Evolutionary conservation across 2,888 invertebrate species (phyloP), one percentile per base, ranked within the genome.

Genomic region (Metalampra italica): DNA sequence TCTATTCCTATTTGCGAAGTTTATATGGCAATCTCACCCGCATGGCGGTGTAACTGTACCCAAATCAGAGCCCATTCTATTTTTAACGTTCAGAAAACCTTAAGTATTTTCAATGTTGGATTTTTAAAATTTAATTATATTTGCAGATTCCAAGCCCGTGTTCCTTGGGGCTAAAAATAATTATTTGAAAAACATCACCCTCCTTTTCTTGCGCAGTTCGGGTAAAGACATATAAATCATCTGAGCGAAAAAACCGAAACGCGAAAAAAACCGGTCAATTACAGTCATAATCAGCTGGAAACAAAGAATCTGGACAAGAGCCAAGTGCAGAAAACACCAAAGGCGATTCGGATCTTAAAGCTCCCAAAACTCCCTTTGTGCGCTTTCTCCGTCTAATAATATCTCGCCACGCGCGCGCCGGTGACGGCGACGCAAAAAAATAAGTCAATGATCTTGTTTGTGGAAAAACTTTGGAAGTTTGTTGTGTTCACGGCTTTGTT

Each of bases 381-480:
- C 15, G 37, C 50, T 43, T 49, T 50, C 39, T 13, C 39, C 29
- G 7, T 38, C 43, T 49, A 52, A 30, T 46, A 46, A 52, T 48
- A 52, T 7, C 22, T 11, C n/a, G 29, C 39, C 42, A 43, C 52
- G 43, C 51, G 51, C 7, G 9, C 11, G 46, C n/a, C 11, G n/a
- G 11, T 36, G 7, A 40, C 29, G 36, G 30, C 4, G 40, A 41
- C 46, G 40, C 29, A 48, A 52, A 57, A 52, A 55, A 44, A 38
- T 51, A 62, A 60, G 62, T 62, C 62, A 62, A 60, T 55, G 62
- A 45, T 53, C 61, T 50, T 51, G 22, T 34, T n/a, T 45, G 38
- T 29, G 47, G 45, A 43, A 12, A 38, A 45, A 40, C 7, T 32
- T 29, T n/a, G 46, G 29, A 36, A 30, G 38, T 38, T 32, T 11